These are phyloP conservation scores for Sparidentex hasta DNA, from an alignment of 2,797 vertebrate species.

Conservation along the genomic window DNA sequence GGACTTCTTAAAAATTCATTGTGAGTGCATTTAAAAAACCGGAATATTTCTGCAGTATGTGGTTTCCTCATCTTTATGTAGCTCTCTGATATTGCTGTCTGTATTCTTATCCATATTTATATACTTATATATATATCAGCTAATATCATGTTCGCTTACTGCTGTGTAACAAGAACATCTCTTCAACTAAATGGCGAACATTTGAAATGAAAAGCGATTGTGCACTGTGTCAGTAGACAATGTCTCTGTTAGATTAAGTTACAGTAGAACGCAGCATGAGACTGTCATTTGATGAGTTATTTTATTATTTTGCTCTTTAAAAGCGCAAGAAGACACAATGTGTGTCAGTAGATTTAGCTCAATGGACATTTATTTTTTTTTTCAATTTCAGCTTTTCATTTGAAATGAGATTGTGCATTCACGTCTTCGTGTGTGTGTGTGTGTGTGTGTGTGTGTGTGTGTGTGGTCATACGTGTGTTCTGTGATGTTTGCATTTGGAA, in stretches of 20 bases:
- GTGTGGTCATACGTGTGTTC: background rate
- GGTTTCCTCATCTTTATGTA: background rate
- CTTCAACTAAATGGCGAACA: background rate
- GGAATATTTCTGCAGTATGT: background rate
- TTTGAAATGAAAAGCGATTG: background rate
- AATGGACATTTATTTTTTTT: background rate
- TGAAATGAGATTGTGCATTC: background rate
- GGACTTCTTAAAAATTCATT: background rate
- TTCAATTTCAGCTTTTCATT: slow-evolving; percentile 2
- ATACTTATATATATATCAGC: background rate
- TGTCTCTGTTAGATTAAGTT: background rate
- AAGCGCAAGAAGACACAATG: background rate
- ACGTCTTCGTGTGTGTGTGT: background rate
- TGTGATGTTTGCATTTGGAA: background rate
- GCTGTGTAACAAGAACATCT: slow-evolving; percentile 2
- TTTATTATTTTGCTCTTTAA: background rate
- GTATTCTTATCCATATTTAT: background rate
- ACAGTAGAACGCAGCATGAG: background rate
- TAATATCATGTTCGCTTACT: background rate
- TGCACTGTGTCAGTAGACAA: slow-evolving; percentile 2
- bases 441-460: background rate
- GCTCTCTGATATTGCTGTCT: slow-evolving; percentile 12
- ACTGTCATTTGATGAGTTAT: background rate
- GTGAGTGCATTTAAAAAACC: background rate
- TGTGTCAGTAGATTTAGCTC: background rate